Evolutionary conservation across 2,113 vertebrate species (phyloP).

Genomic region (Tragelaphus strepsiceros): DNA sequence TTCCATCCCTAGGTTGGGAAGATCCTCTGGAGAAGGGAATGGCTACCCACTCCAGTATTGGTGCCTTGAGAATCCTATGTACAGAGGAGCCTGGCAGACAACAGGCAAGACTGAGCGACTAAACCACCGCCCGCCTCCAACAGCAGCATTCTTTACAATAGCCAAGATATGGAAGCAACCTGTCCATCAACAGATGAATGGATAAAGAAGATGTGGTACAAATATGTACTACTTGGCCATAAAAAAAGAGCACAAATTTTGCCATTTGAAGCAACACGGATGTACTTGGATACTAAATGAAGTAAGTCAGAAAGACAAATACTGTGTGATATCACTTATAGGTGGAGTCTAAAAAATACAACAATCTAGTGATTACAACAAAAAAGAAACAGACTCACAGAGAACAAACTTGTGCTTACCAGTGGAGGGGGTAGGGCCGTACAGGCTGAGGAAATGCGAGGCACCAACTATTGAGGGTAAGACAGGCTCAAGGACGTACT

Average conservation of each 20-base stretch:
- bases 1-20: not conserved
- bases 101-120: not conserved
- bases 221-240: not conserved
- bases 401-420: not conserved
- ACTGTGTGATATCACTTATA: not conserved
- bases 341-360: not conserved
- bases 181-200: not conserved
- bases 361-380: no score
- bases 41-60: not conserved
- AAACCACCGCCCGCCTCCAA: not conserved
- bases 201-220: not conserved
- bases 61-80: not conserved
- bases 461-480: not conserved
- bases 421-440: not conserved
- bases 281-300: not conserved
- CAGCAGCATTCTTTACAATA: no score
- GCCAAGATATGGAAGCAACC: not conserved
- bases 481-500: not conserved
- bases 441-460: fast-evolving
- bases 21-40: not conserved
- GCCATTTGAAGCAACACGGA: not conserved
- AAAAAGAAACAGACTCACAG: not conserved
- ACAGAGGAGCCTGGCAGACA: not conserved
- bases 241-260: not conserved
- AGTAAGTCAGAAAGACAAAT: not conserved